A percentile compares a stretch with the other conserved stretches of the same genome.
These are phyloP conservation scores for Melanostigma gelatinosum DNA, from an alignment of 2,113 vertebrate genomes.

Conservation along the genomic window DNA sequence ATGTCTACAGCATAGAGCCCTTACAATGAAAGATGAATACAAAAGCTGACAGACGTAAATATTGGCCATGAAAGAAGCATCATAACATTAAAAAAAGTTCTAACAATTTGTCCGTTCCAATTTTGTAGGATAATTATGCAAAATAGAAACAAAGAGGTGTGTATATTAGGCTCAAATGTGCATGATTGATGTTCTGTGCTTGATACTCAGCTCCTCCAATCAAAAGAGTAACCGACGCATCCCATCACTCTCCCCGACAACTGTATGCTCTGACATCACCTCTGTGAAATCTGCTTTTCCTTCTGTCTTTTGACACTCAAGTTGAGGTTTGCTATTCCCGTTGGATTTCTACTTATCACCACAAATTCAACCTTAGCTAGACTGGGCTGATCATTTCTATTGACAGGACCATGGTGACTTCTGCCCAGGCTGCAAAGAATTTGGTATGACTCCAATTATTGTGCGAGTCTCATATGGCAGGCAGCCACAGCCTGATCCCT, in stretches of 20 bases:
- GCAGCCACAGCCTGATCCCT: constrained; percentile 28
- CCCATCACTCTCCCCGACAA: constrained; percentile 14
- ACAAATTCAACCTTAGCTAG: constrained; percentile 28
- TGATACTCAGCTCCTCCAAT: neutral
- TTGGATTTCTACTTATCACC: constrained; percentile 13
- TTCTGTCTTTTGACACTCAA: constrained; percentile 35
- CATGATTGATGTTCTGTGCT: neutral
- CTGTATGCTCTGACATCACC: constrained; percentile 16
- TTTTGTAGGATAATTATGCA: constrained; percentile 1
- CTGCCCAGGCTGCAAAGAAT: constrained; percentile 44
- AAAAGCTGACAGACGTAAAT: neutral
- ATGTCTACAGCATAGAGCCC: constrained; percentile 23
- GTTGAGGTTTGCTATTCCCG: constrained; percentile 21
- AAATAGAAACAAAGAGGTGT: neutral
- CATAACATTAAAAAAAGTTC: neutral
- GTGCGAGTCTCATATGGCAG: constrained; percentile 38
- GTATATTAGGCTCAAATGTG: neutral
- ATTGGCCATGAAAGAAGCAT: no score
- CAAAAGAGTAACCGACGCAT: constrained; percentile 12
- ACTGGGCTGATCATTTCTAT: constrained; percentile 53
- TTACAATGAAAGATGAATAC: neutral
- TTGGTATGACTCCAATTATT: constrained; percentile 57
- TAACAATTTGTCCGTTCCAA: neutral
- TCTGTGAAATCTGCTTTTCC: constrained; percentile 17
- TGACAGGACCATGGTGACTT: constrained; percentile 44